Base-by-base conservation (phyloP, 2,888 invertebrate species). In the Campoplex nolae region DNA sequence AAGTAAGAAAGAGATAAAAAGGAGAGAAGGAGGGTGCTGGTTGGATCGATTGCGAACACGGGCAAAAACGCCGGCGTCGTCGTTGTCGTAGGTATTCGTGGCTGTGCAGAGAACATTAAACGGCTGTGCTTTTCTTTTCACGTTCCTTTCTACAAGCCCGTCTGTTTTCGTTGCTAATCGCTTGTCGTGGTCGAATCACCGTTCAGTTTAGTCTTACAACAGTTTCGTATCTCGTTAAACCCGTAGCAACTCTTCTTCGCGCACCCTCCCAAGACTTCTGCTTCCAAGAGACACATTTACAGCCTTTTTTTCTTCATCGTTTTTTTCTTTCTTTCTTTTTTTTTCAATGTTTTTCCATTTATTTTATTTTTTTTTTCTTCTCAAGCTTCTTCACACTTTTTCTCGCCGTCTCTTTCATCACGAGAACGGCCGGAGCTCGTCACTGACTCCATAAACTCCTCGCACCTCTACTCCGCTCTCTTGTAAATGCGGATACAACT, bases 81-180 rank as follows among this genome's bases (percentile, higher is more conserved):
- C 70, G 80, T 68, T 70, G 85, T 28, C 70, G 84, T 77, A 32
- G 76, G 83, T 51, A 54, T 68, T 32, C 76, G 74, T 28, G 51
- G 76, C 51, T 78, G 70, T 78, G 70, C 32, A 32, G 65, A 70
- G 79, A 81, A 84, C 83, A 35, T 86, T 81, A 75, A 70, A 62
- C 79, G 77, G 74, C 74, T 81, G 78, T 85, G 83, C 76, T 75
- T 81, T 81, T 75, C 74, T 83, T 62, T 65, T 62, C 23, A 48
- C 76, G 73, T 79, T 28, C 85, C 73, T 81, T 83, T 80, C 48
- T 74, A 68, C 79, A 71, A 71, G 62, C 78, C 54, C 78, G 54
- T 77, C 83, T 89, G 89, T 89, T 89, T 89, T 89, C 87, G 81
- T 89, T 88, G 88, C 89, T 89, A 89, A 89, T 89, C 89, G 89